A percentile compares a stretch with the other conserved stretches of the same genome.
These are phyloP conservation scores for Aspidiotus destructor DNA, from an alignment of 2,888 invertebrate species.

Conservation along the genomic window DNA sequence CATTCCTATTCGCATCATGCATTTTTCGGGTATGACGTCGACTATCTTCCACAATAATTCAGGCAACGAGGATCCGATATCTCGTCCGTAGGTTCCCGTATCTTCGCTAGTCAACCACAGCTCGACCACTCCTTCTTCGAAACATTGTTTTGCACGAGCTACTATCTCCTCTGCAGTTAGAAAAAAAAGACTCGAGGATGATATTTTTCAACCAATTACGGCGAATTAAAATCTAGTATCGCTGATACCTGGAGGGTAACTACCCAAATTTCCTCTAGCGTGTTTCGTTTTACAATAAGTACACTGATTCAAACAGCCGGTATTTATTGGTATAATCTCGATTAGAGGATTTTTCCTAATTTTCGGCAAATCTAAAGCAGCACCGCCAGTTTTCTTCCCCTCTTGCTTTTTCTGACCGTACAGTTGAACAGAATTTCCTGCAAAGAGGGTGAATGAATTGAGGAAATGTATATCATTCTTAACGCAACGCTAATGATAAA, in stretches of 20 bases:
- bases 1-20: constrained; percentile 85
- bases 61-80: constrained; percentile 81
- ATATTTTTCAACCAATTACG: no score
- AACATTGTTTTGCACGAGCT: constrained; percentile 73
- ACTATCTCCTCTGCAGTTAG: constrained; percentile 65
- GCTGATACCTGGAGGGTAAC: constrained; percentile 59
- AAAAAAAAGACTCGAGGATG: neutral
- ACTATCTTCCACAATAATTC: constrained; percentile 77
- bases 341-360: constrained; percentile 90
- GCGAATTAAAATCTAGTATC: no score
- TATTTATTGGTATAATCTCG: constrained; percentile 93
- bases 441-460: constrained; percentile 21
- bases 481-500: neutral
- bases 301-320: constrained; percentile 94
- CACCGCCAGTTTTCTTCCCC: constrained; percentile 76
- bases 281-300: constrained; percentile 99
- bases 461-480: neutral
- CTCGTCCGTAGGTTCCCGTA: constrained; percentile 93
- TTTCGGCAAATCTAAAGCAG: constrained; percentile 79
- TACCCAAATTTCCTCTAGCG: constrained; percentile 91
- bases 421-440: constrained; percentile 62
- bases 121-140: constrained; percentile 85
- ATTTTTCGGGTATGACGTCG: constrained; percentile 61
- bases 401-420: constrained; percentile 71
- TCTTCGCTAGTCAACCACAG: constrained; percentile 98